Conservation (phyloP, 2,113 vertebrate species). For the Ia io region DNA sequence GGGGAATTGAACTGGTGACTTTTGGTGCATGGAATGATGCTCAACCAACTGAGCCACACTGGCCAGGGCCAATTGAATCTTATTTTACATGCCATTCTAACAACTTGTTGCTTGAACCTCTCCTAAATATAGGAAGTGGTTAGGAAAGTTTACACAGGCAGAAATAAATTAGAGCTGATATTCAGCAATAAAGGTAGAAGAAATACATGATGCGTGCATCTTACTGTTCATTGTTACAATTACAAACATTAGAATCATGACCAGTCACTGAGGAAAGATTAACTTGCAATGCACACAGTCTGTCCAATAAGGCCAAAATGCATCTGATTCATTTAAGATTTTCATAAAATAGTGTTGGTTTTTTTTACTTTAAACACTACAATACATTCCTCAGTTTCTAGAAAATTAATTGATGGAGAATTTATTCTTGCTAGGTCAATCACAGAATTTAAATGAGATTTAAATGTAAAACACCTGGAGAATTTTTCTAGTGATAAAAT, state of each 20-base stretch:
- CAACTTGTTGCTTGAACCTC: background rate
- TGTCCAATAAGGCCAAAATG: background rate
- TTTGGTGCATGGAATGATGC: background rate
- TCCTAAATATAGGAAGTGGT: background rate
- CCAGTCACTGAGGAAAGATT: background rate
- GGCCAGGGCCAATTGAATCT: background rate
- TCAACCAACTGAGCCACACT: background rate
- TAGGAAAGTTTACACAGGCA: background rate
- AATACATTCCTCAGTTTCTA: background rate
- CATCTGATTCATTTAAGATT: background rate
- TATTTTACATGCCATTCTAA: background rate
- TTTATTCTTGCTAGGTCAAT: background rate
- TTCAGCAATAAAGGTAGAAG: background rate
- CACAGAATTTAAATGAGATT: background rate
- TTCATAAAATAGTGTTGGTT: background rate
- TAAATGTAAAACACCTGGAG: background rate
- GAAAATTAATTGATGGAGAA: background rate
- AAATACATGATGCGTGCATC: background rate
- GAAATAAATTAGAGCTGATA: background rate
- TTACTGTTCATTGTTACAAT: background rate
- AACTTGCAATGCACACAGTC: background rate
- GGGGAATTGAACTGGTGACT: background rate
- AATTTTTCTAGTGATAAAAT: background rate
- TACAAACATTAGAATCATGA: background rate
- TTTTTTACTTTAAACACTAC: background rate